Base-by-base conservation (phyloP, 2,797 vertebrate species). In the Liparis tanakae region DNA sequence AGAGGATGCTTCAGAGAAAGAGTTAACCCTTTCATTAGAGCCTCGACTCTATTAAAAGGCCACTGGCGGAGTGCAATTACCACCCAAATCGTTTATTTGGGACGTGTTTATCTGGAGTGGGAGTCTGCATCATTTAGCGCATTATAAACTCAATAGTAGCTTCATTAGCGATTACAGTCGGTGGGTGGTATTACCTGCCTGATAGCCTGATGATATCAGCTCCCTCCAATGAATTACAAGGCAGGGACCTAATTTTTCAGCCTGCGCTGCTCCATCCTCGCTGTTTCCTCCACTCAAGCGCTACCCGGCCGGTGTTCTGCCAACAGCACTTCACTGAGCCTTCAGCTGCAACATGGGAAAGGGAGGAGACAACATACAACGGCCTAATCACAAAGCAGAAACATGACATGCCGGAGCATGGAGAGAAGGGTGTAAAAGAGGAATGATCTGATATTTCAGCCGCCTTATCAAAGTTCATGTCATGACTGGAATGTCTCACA, bases 161-260 rank as follows among this genome's bases (percentile, higher is more conserved):
- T 94, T 95, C 94, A 94, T 94, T 95, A 94, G 91, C 85, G 90
- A 92, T 94, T 95, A 94, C 94, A 94, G 93, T 94, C 91, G 20
- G 92, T 90, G 92, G 94, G 92, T 93, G 93, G 93, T 91, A 92
- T 93, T 93, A 94, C 94, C 94, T 94, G 92, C 90, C 90, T 91
- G 92, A 88, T 93, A 93, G 89, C 78, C 91, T 88, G 92, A 94
- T 94, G 89, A 80, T 94, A 94, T 94, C 94, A 89, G 88, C 82
- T 81, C 82, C 77, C 37, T 37, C 81, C 51, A n/a, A 87, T 87
- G 91, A 93, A 92, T 94, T 93, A 91, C 89, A 90, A 90, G 80
- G 81, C 91, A 83, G 78, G 87, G 82, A 89, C 83, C 89, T 93
- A 77, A 91, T 94, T 93, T 92, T 91, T 94, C 92, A 93, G 76